Evolutionary conservation across 2,888 invertebrate genomes (phyloP), one percentile per base, ranked within the genome.

Genomic region (Lochmaea crataegi): DNA sequence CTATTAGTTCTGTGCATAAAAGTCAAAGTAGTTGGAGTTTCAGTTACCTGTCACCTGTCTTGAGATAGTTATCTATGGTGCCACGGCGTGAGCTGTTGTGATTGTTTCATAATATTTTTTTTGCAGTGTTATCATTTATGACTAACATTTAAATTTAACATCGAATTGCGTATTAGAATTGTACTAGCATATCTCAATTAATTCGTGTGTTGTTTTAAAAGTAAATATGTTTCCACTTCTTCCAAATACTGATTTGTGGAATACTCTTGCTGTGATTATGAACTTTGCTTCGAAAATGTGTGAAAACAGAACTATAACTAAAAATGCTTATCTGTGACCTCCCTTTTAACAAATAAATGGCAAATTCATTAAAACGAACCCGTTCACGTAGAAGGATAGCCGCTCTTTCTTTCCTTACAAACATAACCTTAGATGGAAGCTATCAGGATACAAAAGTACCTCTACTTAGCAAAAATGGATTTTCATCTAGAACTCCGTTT

Each of bases 371-470:
- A 79, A 89, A 88, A 84, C 87, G 88, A 82, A 88, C 88, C 83
- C 92, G 92, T 88, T 94, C 94, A 83, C 91, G 95, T 85, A 91
- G 96, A 88, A 92, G 96, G 87, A 91, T 96, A 82, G 96, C 97
- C 85, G 98, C 98, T 81, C 91, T 97, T 84, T 94, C 96, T 84
- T 98, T 98, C 89, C 90, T 98, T 81, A 94, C 96, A 69, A 98
- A 97, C 88, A 98, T 98, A 85, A 96, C 97, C 77, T 90, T 98
- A 77, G 97, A 97, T 89, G 97, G 97, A 79, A 94, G 93, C 81
- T 93, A 94, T 87, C 91, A 91, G 85, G 93, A 94, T 85, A 92
- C 92, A 75, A 91, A 90, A 86, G 86, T 92, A 83, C 89, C 88
- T 38, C 80, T 87, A 45, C 78, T 88, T 68, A 85, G 88, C 64